Base-by-base conservation (phyloP, 1,140 invertebrate species). In the Harpegnathos saltator region DNA sequence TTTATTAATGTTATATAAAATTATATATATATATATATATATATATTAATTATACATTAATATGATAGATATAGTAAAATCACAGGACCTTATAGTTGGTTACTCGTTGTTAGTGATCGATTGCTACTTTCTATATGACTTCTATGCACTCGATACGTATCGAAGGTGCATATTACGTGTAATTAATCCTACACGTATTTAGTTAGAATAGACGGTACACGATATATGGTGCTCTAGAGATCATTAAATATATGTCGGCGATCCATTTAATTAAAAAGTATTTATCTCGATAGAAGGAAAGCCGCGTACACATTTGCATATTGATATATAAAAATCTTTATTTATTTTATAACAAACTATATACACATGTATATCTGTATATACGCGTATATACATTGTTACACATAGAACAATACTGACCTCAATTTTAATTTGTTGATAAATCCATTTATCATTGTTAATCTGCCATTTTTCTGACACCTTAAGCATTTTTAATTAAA, bases 281-380 rank as follows among this genome's bases (percentile, higher is more conserved):
- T 75, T 75, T 48, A 14, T 50, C 58, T 26, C 15, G 7, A 26
- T 68, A 74, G 3, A n/a, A 15, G 15, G 56, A 78, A 17, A 44
- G 7, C 17, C 24, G 19, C 50, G 29, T 24, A 50, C 72, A 74
- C 61, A 29, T 83, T 61, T 69, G 54, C 59, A 80, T 59, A 54
- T 59, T 59, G 44, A 80, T 61, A 78, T 26, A 26, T 14, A 85
- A 61, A 85, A 44, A 73, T 61, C 44, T 78, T 87, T 87, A 87
- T 87, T 87, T 87, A 87, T 86, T 87, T 87, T 87, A 44, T 83
- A 68, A 83, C 54, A 1, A 38, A 63, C 48, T 68, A 73, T 65
- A 83, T 56, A 54, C 72, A 81, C 44, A 81, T 24, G 65, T 71
- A 84, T n/a, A n/a, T n/a, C n/a, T n/a, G n/a, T 7, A 19, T 61